Conservation (phyloP, 2,888 invertebrate species). For the Amphiduros pacificus region DNA sequence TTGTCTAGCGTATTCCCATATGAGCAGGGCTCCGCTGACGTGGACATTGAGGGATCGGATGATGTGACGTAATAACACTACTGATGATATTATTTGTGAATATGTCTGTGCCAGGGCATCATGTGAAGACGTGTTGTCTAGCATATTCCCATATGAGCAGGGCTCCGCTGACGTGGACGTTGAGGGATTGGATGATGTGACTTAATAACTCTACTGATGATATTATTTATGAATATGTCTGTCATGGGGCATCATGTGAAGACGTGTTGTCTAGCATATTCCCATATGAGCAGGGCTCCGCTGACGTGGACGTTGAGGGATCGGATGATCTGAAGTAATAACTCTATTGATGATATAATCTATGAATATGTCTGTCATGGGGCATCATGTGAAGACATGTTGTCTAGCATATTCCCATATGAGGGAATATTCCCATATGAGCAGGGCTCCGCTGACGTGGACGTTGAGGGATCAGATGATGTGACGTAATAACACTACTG, state of each 20-base stretch:
- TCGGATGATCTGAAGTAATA: too few species aligned
- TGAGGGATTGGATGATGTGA: constrained; percentile 78
- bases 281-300: constrained; percentile 89
- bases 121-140: constrained; percentile 68
- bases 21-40: constrained; percentile 87
- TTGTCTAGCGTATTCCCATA: constrained; percentile 89
- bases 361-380: too few species aligned
- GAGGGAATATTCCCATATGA: constrained; percentile 88
- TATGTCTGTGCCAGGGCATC: too few species aligned
- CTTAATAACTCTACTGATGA: too few species aligned
- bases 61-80: too few species aligned
- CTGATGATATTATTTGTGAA: too few species aligned
- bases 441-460: constrained; percentile 89
- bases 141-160: constrained; percentile 90
- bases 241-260: too few species aligned
- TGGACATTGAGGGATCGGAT: constrained; percentile 88
- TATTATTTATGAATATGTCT: too few species aligned
- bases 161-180: constrained; percentile 94
- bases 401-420: constrained; percentile 90
- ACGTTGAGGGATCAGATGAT: constrained; percentile 84
- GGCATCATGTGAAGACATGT: too few species aligned
- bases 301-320: constrained; percentile 91
- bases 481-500: too few species aligned
- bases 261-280: constrained; percentile 76
- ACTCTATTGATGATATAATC: too few species aligned